phyloP scores from a whole-genome alignment of 2,797 vertebrate genomes.

The Buphagus erythrorhynchus region DNA sequence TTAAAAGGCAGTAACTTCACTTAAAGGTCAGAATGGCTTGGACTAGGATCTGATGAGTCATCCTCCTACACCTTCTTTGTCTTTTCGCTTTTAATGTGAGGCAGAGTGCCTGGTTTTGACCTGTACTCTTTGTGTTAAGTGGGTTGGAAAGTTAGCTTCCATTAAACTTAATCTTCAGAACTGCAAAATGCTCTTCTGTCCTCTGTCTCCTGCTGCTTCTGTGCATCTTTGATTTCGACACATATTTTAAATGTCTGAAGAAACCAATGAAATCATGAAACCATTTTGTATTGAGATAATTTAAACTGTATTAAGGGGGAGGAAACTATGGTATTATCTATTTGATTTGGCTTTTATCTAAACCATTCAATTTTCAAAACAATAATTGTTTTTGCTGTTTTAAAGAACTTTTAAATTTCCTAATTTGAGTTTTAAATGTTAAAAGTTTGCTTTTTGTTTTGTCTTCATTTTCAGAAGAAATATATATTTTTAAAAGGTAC shows the following conservation, averaged over 20 bases:
- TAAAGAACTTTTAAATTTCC: neutral
- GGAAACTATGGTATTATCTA: neutral
- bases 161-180: constrained; percentile 35
- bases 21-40: neutral
- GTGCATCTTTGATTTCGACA: constrained; percentile 34
- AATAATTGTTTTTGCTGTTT: neutral
- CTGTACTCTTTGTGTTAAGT: constrained; percentile 50
- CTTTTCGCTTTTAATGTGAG: neutral
- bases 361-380: neutral
- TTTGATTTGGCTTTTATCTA: neutral
- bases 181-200: neutral
- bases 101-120: constrained; percentile 13
- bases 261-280: neutral
- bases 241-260: neutral
- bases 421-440: neutral
- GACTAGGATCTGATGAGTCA: neutral
- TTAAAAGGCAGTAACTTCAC: neutral
- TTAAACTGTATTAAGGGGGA: neutral
- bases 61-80: neutral
- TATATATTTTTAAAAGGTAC: neutral
- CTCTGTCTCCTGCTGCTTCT: neutral
- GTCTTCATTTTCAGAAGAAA: neutral
- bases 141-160: constrained; percentile 29
- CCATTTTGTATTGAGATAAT: neutral
- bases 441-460: neutral